Conservation (phyloP, 2,797 vertebrate species). For the Pteropus rufus region DNA sequence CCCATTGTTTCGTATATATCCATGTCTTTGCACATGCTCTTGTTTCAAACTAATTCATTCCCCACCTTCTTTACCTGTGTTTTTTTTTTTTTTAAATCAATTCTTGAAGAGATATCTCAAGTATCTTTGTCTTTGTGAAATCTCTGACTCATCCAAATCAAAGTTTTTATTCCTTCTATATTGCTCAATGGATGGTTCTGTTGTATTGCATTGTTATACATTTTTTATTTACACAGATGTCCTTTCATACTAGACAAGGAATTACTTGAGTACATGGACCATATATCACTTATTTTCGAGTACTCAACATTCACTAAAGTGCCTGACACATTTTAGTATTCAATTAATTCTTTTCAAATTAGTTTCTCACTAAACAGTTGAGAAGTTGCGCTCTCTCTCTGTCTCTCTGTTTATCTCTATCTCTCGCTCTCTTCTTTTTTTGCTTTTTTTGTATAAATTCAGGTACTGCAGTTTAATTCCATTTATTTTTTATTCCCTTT, state of each 20-base stretch:
- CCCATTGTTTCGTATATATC: neutral
- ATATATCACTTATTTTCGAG: neutral
- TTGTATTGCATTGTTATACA: neutral
- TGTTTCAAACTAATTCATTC: neutral
- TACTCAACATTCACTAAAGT: neutral
- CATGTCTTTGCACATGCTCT: neutral
- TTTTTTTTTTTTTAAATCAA: neutral
- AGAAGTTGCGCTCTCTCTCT: no score
- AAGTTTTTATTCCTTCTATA: neutral
- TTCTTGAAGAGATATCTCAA: neutral
- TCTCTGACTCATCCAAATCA: neutral
- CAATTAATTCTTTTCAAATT: neutral
- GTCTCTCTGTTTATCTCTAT: no score
- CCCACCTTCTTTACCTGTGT: neutral
- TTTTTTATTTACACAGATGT: neutral
- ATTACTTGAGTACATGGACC: neutral
- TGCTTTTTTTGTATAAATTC: neutral
- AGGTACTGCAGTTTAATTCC: neutral
- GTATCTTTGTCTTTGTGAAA: neutral
- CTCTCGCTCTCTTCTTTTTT: neutral
- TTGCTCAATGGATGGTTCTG: neutral
- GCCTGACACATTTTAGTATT: neutral
- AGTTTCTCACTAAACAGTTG: neutral
- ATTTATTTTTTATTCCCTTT: neutral
- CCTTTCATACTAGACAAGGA: neutral